Percentiles rank a stretch among this genome's conserved stretches.
Evolutionary conservation across 2,888 invertebrate species (phyloP).

Genomic region (Conops quadrifasciatus): DNA sequence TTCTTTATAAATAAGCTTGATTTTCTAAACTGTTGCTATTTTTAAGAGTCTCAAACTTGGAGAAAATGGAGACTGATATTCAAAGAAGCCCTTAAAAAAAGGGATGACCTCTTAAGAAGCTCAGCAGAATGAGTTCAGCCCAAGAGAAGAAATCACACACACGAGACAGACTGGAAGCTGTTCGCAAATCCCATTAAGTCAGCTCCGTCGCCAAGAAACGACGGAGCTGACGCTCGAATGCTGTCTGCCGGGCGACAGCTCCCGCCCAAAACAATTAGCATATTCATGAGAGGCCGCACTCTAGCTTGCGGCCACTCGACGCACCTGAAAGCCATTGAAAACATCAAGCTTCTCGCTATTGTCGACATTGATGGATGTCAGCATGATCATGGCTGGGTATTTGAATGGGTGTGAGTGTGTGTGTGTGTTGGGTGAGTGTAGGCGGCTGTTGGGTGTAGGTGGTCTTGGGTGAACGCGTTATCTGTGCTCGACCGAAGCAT

Average conservation of each 20-base stretch:
- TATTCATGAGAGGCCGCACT: conserved; percentile 26
- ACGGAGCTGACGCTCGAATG: background rate
- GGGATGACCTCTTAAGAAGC: background rate
- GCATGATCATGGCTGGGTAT: background rate
- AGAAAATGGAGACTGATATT: too few species aligned
- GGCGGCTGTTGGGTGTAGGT: background rate
- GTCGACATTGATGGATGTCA: conserved; percentile 3
- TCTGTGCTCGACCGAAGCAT: background rate
- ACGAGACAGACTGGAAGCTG: background rate
- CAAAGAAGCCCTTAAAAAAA: too few species aligned
- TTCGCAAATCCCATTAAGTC: background rate
- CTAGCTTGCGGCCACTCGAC: background rate
- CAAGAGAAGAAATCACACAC: background rate
- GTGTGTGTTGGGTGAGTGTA: background rate
- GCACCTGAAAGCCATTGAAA: conserved; percentile 7
- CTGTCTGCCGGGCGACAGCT: background rate
- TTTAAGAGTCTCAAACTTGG: too few species aligned
- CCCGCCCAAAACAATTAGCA: conserved; percentile 23
- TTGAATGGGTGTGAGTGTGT: conserved; percentile 1
- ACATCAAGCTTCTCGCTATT: background rate
- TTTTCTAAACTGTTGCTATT: too few species aligned
- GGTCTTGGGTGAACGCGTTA: background rate
- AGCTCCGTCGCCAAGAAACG: background rate
- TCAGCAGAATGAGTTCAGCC: background rate
- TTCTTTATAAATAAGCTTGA: too few species aligned